Evolutionary conservation across 2,888 invertebrate genomes (phyloP).

Genomic region (Villa cingulata): DNA sequence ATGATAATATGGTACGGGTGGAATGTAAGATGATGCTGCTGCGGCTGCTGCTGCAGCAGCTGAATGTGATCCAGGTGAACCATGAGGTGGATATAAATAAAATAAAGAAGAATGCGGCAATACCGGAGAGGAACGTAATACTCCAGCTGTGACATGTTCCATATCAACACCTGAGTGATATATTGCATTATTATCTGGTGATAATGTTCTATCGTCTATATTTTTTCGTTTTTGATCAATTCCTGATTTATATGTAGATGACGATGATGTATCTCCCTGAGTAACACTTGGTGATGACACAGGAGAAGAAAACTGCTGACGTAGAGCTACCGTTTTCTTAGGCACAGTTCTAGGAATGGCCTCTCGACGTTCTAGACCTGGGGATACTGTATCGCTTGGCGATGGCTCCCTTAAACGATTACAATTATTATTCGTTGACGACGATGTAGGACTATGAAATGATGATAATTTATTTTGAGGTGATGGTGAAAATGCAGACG

Average conservation of each 20-base stretch:
- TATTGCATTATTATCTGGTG: constrained; percentile 6
- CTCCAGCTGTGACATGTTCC: constrained; percentile 3
- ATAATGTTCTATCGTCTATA: constrained; percentile 5
- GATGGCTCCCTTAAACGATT: constrained; percentile 4
- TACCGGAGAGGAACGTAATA: constrained; percentile 11
- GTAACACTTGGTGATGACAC: constrained; percentile 18
- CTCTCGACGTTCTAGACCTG: constrained; percentile 16
- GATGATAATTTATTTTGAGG: constrained; percentile 1
- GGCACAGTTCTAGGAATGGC: constrained; percentile 33
- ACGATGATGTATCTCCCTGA: neutral
- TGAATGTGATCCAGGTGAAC: constrained; percentile 18
- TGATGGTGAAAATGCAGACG: constrained; percentile 4
- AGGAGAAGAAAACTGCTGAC: constrained; percentile 37
- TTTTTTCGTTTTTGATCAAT: constrained; percentile 10
- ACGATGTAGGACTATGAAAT: constrained; percentile 6
- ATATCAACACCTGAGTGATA: constrained; percentile 10
- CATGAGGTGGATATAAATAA: constrained; percentile 32
- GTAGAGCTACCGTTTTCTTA: constrained; percentile 37
- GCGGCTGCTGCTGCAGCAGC: constrained; percentile 20
- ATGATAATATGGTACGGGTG: constrained; percentile 29
- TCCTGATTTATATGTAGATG: constrained; percentile 4
- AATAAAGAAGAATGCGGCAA: constrained; percentile 26
- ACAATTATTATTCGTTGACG: neutral
- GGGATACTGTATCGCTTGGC: constrained; percentile 3
- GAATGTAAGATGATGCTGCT: constrained; percentile 30